Evolutionary conservation across 2,797 vertebrate species (phyloP).

Genomic region (Alca torda): DNA sequence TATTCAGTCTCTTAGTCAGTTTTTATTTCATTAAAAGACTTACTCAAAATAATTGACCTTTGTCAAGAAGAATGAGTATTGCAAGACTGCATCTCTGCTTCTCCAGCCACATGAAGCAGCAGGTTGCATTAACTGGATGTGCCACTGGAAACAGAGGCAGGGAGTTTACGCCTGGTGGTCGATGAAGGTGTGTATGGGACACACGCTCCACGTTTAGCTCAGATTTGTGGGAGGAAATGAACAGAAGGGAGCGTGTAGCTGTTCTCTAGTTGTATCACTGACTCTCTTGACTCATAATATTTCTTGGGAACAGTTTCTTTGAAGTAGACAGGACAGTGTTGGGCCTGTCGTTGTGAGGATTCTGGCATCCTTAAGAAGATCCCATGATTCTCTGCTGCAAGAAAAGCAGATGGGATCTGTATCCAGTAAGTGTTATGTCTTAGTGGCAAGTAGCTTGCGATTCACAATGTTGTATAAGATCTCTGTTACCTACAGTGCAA

Average conservation of each 20-base stretch:
- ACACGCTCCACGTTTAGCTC: neutral
- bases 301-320: neutral
- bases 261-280: neutral
- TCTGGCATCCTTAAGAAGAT: neutral
- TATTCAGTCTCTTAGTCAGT: neutral
- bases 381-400: neutral
- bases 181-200: neutral
- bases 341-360: neutral
- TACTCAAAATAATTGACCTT: neutral
- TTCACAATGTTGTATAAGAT: rapidly evolving
- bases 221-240: neutral
- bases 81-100: neutral
- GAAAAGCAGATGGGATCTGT: neutral
- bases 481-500: neutral
- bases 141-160: neutral
- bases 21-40: neutral
- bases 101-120: neutral
- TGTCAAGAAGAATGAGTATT: neutral
- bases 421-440: neutral
- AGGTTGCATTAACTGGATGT: neutral
- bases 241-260: neutral
- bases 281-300: neutral
- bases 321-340: neutral
- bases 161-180: neutral
- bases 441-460: neutral